phyloP scores from a whole-genome alignment of 2,888 invertebrate species.

The Myathropa florea region DNA sequence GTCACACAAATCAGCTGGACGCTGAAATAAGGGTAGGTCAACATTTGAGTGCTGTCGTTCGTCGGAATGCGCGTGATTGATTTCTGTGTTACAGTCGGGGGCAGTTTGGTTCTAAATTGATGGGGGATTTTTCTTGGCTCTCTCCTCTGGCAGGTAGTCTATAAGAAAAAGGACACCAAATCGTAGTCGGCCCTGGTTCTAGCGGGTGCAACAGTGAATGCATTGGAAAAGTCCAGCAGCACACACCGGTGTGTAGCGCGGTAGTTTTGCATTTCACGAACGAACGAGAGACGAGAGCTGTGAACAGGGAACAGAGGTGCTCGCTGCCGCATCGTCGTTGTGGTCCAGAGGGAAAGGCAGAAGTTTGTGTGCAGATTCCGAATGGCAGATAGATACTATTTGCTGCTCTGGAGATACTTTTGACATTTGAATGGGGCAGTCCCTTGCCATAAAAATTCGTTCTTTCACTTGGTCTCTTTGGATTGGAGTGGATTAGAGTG shows the following conservation, averaged over 20 bases:
- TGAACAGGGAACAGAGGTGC: constrained; percentile 43
- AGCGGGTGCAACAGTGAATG: constrained; percentile 23
- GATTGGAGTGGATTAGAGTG: constrained; percentile 14
- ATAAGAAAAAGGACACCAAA: neutral
- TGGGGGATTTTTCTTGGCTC: neutral
- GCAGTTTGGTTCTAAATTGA: constrained; percentile 12
- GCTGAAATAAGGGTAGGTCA: constrained; percentile 88
- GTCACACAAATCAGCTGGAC: constrained; percentile 89
- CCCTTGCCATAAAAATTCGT: constrained; percentile 18
- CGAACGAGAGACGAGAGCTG: constrained; percentile 32
- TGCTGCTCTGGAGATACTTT: constrained; percentile 51
- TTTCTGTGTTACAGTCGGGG: too few relatives aligned
- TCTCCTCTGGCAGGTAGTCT: constrained; percentile 46
- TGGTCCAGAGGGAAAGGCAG: neutral
- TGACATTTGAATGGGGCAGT: constrained; percentile 65
- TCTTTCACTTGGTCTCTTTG: constrained; percentile 8
- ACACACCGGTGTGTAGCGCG: neutral
- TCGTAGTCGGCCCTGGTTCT: neutral
- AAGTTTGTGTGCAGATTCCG: constrained; percentile 21
- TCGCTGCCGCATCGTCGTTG: neutral
- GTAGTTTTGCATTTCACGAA: constrained; percentile 57
- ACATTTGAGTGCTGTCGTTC: neutral
- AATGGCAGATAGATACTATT: constrained; percentile 49
- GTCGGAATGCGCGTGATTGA: neutral
- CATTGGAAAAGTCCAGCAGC: constrained; percentile 10